Percentiles rank a stretch among this genome's conserved stretches.
phyloP scores from a whole-genome alignment of 2,888 invertebrate genomes.

The Crepidodera aurea region DNA sequence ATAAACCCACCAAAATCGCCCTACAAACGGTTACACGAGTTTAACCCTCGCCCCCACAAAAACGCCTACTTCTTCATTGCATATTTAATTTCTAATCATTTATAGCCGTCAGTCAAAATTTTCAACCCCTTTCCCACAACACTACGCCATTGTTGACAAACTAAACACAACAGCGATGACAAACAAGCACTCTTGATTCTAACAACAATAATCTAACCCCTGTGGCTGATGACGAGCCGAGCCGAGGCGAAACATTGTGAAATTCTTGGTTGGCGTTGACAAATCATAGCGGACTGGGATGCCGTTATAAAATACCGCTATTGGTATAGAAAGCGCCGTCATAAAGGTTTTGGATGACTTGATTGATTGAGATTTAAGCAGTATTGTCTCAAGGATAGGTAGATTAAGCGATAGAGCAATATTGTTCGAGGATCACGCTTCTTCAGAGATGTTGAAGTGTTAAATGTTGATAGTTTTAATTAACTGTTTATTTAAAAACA shows the following conservation, averaged over 20 bases:
- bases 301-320: slow-evolving; percentile 42
- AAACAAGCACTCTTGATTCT: slow-evolving; percentile 11
- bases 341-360: slow-evolving; percentile 46
- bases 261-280: slow-evolving; percentile 59
- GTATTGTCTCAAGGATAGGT: too few relatives aligned
- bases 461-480: too few relatives aligned
- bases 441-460: too few relatives aligned
- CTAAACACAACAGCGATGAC: slow-evolving; percentile 14
- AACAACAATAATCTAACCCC: slow-evolving; percentile 17
- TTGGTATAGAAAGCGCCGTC: slow-evolving; percentile 49
- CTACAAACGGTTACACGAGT: too few relatives aligned
- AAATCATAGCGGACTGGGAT: slow-evolving; percentile 58
- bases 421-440: too few relatives aligned
- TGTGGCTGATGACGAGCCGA: slow-evolving; percentile 21
- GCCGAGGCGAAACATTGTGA: slow-evolving; percentile 47
- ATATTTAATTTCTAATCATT: slow-evolving; percentile 4
- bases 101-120: slow-evolving; percentile 5
- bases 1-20: too few relatives aligned
- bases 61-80: not conserved
- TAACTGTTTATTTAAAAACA: too few relatives aligned
- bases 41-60: too few relatives aligned
- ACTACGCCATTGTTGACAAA: slow-evolving; percentile 21
- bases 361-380: slow-evolving; percentile 48
- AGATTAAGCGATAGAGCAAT: too few relatives aligned
- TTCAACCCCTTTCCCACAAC: not conserved